phyloP scores from a whole-genome alignment of 2,888 invertebrate genomes.

The Antheraea yamamai region DNA sequence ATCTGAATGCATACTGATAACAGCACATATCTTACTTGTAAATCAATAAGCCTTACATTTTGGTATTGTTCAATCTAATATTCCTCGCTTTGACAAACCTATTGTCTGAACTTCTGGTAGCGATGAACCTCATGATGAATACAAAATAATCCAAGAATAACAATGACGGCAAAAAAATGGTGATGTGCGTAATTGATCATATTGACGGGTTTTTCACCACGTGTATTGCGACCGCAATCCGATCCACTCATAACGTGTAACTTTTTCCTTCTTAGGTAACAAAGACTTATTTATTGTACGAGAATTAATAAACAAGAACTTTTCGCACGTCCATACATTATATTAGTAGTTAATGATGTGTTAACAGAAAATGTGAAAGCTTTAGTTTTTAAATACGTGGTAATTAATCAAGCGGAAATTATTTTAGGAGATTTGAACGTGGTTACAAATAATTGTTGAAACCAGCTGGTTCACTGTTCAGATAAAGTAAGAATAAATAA shows the following conservation, averaged over 20 bases:
- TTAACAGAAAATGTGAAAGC: neutral
- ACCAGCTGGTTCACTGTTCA: slow-evolving; percentile 2
- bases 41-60: neutral
- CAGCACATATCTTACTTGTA: neutral
- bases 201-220: neutral
- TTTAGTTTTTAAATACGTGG: neutral
- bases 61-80: neutral
- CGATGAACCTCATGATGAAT: neutral
- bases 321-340: slow-evolving; percentile 5
- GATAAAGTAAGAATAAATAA: neutral
- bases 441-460: neutral
- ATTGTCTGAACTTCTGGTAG: neutral
- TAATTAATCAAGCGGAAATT: neutral
- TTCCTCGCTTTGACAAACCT: neutral
- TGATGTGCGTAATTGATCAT: neutral
- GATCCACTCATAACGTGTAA: neutral
- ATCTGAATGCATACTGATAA: neutral
- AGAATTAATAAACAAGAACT: neutral
- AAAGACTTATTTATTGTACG: neutral
- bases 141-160: neutral
- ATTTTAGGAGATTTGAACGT: neutral
- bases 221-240: neutral
- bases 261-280: neutral
- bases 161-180: neutral
- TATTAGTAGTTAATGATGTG: neutral